These are phyloP conservation scores for Apeira syringaria DNA, from an alignment of 2,888 invertebrate genomes.

Conservation along the genomic window DNA sequence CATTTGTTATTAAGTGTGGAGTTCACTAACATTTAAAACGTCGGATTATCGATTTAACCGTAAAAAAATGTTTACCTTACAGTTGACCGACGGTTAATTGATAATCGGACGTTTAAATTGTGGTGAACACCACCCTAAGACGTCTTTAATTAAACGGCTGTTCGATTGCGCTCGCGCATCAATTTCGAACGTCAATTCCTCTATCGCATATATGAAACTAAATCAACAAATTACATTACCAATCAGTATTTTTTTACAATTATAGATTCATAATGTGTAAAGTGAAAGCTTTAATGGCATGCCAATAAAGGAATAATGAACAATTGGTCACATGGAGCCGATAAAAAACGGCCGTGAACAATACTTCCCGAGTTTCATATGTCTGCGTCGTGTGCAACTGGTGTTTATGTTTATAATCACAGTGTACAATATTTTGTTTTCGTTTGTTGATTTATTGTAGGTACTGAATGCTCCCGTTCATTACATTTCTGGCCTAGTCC, in stretches of 20 bases:
- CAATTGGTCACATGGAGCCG: constrained; percentile 55
- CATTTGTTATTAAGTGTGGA: too few species aligned
- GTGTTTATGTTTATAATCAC: background rate
- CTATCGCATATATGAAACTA: constrained; percentile 22
- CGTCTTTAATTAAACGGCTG: too few species aligned
- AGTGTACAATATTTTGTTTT: constrained; percentile 3
- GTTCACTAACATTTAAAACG: too few species aligned
- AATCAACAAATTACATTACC: constrained; percentile 27
- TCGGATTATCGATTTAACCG: too few species aligned
- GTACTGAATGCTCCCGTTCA: too few species aligned
- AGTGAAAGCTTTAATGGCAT: constrained; percentile 64
- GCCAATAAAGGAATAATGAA: constrained; percentile 49
- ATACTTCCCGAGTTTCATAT: constrained; percentile 56
- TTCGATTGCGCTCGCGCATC: too few species aligned
- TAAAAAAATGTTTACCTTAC: too few species aligned
- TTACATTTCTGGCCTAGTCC: too few species aligned
- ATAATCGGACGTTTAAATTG: too few species aligned
- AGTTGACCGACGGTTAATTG: too few species aligned
- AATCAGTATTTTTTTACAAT: constrained; percentile 28
- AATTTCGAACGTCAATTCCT: constrained; percentile 22
- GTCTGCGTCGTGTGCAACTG: constrained; percentile 34
- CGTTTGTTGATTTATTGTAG: background rate
- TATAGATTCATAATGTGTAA: constrained; percentile 38
- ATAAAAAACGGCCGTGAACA: constrained; percentile 57
- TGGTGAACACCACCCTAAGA: too few species aligned